These are phyloP conservation scores for Charanyca ferruginea DNA, from an alignment of 2,888 invertebrate species.

Conservation along the genomic window DNA sequence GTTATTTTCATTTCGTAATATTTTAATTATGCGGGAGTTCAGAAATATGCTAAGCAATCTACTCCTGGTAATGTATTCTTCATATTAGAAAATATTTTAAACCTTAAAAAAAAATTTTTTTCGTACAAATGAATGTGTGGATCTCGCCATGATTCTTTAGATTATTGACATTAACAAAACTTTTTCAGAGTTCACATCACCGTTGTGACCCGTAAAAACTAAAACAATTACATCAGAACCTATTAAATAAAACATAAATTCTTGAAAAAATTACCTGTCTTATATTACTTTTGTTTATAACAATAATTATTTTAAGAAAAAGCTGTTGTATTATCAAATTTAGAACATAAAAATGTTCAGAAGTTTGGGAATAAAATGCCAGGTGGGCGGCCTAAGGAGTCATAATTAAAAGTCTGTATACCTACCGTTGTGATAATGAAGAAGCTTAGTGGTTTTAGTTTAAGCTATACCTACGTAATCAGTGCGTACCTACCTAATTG, in stretches of 20 bases:
- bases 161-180: background rate
- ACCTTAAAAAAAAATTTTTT: too few species aligned
- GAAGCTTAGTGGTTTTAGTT: background rate
- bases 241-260: constrained; percentile 1
- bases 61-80: too few species aligned
- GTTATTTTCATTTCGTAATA: too few species aligned
- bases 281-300: constrained; percentile 31
- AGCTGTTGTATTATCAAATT: constrained; percentile 25
- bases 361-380: constrained; percentile 43
- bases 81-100: too few species aligned
- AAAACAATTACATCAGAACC: constrained; percentile 11
- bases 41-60: too few species aligned
- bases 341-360: constrained; percentile 28
- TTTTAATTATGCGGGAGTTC: too few species aligned
- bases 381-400: constrained; percentile 24
- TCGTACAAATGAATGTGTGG: too few species aligned
- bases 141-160: too few species aligned
- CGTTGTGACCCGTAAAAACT: constrained; percentile 19
- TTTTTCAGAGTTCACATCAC: background rate
- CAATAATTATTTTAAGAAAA: constrained; percentile 27
- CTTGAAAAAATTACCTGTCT: background rate
- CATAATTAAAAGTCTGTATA: constrained; percentile 32
- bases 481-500: too few species aligned
- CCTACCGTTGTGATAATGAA: constrained; percentile 8
- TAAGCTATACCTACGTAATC: too few species aligned